Percentiles rank a stretch among this genome's conserved stretches.
Conservation (phyloP, 2,113 vertebrate genomes). For the Thermophis baileyi region DNA sequence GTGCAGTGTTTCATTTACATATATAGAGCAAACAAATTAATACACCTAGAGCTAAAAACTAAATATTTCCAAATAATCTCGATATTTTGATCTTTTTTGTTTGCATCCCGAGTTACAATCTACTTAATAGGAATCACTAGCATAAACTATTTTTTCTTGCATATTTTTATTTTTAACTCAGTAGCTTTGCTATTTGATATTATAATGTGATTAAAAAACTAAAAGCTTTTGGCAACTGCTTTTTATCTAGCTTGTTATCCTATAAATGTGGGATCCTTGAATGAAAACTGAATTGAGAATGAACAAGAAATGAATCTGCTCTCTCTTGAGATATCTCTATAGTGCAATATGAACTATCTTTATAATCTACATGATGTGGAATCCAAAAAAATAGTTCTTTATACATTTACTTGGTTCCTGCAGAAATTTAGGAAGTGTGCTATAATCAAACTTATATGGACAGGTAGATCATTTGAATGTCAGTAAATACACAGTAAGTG, state of each 20-base stretch:
- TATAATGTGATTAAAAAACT: not conserved
- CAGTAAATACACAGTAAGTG: not conserved
- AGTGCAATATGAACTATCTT: not conserved
- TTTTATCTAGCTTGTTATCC: not conserved
- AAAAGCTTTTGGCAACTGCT: constrained; percentile 17
- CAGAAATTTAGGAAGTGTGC: not conserved
- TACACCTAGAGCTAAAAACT: not conserved
- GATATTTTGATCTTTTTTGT: not conserved
- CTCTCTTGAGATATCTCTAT: not conserved
- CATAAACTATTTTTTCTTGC: not conserved
- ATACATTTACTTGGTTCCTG: not conserved
- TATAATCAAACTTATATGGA: not conserved
- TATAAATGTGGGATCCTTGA: not conserved
- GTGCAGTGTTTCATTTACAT: not conserved
- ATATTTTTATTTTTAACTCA: not conserved
- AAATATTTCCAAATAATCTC: not conserved
- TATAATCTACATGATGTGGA: not conserved
- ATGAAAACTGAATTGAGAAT: not conserved
- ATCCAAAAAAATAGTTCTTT: not conserved
- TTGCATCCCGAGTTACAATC: not conserved
- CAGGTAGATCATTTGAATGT: not conserved
- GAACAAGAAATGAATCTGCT: not conserved
- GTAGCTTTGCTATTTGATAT: not conserved
- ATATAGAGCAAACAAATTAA: not conserved
- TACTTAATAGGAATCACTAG: not conserved